Base-by-base conservation (phyloP, 37 sponge, comb jelly and placozoan species). In the Spongilla lacustris region DNA sequence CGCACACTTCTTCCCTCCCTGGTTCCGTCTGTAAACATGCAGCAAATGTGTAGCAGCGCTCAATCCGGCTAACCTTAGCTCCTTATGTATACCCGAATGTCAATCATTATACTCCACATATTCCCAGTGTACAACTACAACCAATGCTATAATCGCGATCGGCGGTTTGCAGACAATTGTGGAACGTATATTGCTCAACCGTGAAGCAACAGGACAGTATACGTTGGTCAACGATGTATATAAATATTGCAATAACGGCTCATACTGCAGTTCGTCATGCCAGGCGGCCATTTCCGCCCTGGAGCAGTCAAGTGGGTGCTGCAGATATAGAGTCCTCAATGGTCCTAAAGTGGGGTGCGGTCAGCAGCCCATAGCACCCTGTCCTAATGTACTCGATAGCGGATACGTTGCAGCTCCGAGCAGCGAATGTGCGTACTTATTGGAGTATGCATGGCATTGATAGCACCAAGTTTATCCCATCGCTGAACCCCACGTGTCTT, bases 11-110 rank as follows among this genome's bases (percentile, higher is more conserved):
- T 58, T 58, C 58, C 58, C 21, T 17, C 21, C 58, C 58, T 58
- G 58, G 58, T 58, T 58, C 58, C 58, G 58, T 58, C 58, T 58
- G 58, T 58, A 58, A 58, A 58, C 58, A n/a, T n/a, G n/a, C n/a
- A 58, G 58, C 58, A 58, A 58, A 58, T 58, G 58, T 58, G 58
- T 58, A 58, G 58, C 58, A 58, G 58, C 58, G 58, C 58, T 58
- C 58, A 58, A 58, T 58, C 58, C 58, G 58, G 58, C 58, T 58
- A 58, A 58, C 58, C 41, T 41, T 13, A 58, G 58, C 58, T 58
- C 58, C 58, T 6, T 58, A 58, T 58, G 58, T 58, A 58, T 58
- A 58, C 58, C 58, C 58, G 58, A 58, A 58, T 58, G 58, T 58
- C 58, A 58, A 58, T 58, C 58, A 58, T 58, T 58, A 17, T 58